A percentile compares a stretch with the other conserved stretches of the same genome.
Evolutionary conservation across 2,888 invertebrate species (phyloP).

Genomic region (Pachymerium ferrugineum): DNA sequence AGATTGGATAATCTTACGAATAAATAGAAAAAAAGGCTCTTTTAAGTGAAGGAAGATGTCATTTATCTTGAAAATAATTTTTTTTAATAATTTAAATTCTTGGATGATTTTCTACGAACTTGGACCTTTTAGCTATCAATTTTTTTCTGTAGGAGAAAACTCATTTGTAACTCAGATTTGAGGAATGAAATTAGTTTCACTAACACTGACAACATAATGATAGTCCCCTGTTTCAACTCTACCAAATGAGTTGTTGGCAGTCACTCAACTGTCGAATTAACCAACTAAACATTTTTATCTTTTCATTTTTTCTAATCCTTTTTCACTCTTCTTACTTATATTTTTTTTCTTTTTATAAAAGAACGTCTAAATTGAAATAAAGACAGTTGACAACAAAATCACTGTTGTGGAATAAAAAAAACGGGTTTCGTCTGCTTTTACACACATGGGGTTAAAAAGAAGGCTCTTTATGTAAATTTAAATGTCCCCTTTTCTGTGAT

Average conservation of each 20-base stretch:
- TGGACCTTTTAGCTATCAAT: too few relatives aligned
- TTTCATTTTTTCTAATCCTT: background rate
- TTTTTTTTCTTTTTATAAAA: background rate
- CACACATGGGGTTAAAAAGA: background rate
- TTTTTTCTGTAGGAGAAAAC: too few relatives aligned
- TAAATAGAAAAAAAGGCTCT: too few relatives aligned
- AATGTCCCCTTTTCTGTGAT: background rate
- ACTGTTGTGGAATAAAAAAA: background rate
- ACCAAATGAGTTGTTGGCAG: conserved; percentile 7
- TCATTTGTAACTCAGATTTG: too few relatives aligned
- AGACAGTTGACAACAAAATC: conserved; percentile 21
- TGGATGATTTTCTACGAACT: too few relatives aligned
- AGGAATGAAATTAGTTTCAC: conserved; percentile 7
- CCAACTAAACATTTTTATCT: background rate
- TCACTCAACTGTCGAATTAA: background rate
- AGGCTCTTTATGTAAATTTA: background rate
- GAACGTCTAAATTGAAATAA: background rate
- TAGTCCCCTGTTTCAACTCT: background rate
- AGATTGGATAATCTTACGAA: too few relatives aligned
- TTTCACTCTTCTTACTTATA: background rate
- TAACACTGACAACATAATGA: background rate
- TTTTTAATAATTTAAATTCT: too few relatives aligned
- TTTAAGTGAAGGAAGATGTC: too few relatives aligned
- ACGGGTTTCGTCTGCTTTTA: background rate
- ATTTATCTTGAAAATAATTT: too few relatives aligned